Base-by-base conservation (phyloP, 2,113 vertebrate species). In the Engraulis encrasicolus region DNA sequence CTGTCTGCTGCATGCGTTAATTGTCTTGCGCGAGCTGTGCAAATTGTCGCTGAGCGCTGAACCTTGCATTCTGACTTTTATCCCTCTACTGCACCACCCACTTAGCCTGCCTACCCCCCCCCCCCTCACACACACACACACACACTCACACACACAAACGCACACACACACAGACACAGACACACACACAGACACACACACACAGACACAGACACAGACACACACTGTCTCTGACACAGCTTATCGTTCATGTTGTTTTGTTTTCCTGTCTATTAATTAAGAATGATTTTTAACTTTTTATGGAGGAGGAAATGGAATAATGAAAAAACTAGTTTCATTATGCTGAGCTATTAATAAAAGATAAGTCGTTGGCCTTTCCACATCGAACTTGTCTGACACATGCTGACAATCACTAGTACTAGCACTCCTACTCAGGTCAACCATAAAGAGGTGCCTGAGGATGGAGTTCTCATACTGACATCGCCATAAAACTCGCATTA, bases 11-110 rank as follows among this genome's bases (percentile, higher is more conserved):
- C 66, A 81, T 58, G 74, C 40, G 80, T 85, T 88, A 83, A 88
- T 85, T 85, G 85, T 85, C 83, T 88, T 83, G 54, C 48, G 45
- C 81, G 82, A 81, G 74, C 82, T 88, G 81, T 37, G 50, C 38
- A 38, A 80, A 66, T 49, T 40, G 52, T 86, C 80, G 54, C 71
- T 6, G 74, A 78, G 79, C 48, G 48, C 54, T 66, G 88, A 87
- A 84, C 86, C 85, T 86, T 83, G 61, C 78, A 81, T 38, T 84
- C 78, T 87, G 82, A 82, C 85, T 86, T 85, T 82, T 87, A 50
- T 31, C 23, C n/a, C 58, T 14, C 58, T 12, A 31, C 23, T 7
- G n/a, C 11, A 6, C 23, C 58, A 31, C 50, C 34, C 79, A 50
- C 36, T 31, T 81, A 50, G 37, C 49, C n/a, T n/a, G n/a, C n/a